phyloP scores from a whole-genome alignment of 2,888 invertebrate species.

The Macrophya alboannulata region DNA sequence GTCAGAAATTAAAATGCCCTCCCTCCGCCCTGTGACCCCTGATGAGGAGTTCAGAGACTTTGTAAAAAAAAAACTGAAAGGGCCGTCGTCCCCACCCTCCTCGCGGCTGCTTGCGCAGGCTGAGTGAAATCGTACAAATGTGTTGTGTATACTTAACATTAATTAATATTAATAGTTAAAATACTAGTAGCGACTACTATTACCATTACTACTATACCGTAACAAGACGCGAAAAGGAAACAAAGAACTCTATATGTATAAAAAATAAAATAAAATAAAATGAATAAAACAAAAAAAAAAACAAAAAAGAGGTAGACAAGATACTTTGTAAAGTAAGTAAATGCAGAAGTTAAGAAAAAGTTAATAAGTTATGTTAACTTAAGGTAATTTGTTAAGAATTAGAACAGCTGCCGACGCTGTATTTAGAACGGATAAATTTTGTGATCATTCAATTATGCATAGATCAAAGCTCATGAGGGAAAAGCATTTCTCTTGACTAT shows the following conservation, averaged over 20 bases:
- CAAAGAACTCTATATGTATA: conserved; percentile 60
- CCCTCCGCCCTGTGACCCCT: conserved; percentile 61
- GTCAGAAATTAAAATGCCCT: conserved; percentile 37
- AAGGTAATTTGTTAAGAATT: conserved; percentile 69
- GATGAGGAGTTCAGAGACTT: conserved; percentile 47
- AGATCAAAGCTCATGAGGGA: conserved; percentile 33
- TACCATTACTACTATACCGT: conserved; percentile 55
- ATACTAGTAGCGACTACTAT: conserved; percentile 56
- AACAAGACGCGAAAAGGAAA: conserved; percentile 49
- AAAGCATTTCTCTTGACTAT: conserved; percentile 42
- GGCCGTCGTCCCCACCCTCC: conserved; percentile 64
- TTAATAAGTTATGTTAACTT: conserved; percentile 69
- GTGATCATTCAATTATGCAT: conserved; percentile 62
- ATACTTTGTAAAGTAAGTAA: conserved; percentile 59
- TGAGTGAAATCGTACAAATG: conserved; percentile 79
- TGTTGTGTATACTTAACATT: conserved; percentile 79
- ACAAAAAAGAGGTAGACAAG: conserved; percentile 56
- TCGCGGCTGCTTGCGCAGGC: conserved; percentile 73
- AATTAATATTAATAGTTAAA: conserved; percentile 74
- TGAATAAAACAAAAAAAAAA: conserved; percentile 60
- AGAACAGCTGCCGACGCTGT: conserved; percentile 60
- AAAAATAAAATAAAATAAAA: conserved; percentile 47
- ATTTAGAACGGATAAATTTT: conserved; percentile 66
- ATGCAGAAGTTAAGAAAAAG: conserved; percentile 62
- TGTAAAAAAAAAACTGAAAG: conserved; percentile 53